These are phyloP conservation scores for Peromyscus nudipes DNA, from an alignment of 2,797 vertebrate species.

Conservation along the genomic window DNA sequence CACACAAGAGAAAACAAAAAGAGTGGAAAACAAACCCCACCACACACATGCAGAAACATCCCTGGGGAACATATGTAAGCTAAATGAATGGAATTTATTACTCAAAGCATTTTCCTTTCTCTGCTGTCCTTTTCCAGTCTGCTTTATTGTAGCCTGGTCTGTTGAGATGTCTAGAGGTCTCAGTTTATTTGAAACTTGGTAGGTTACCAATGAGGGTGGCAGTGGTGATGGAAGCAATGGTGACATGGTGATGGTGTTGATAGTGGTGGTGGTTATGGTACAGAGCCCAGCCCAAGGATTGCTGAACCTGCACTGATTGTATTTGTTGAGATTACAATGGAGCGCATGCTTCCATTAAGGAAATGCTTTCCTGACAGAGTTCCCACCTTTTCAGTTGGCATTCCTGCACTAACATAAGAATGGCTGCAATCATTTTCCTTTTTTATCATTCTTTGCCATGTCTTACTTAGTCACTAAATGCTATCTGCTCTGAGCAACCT, in stretches of 20 bases:
- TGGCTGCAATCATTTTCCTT: conserved; percentile 84
- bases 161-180: conserved; percentile 53
- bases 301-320: conserved; percentile 16
- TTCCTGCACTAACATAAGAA: conserved; percentile 82
- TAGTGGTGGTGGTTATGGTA: background rate
- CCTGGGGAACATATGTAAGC: conserved; percentile 22
- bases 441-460: conserved; percentile 85
- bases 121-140: conserved; percentile 5
- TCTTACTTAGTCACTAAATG: conserved; percentile 83
- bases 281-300: background rate
- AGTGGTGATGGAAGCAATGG: background rate
- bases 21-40: background rate
- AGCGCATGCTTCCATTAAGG: conserved; percentile 73
- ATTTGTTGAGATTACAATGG: conserved; percentile 54
- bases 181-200: conserved; percentile 67
- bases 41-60: background rate
- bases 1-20: background rate
- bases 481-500: conserved; percentile 80
- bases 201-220: background rate
- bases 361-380: conserved; percentile 70
- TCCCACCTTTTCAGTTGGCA: conserved; percentile 78
- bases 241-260: background rate
- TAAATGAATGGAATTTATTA: conserved; percentile 48
- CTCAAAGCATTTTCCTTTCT: conserved; percentile 51
- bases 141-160: conserved; percentile 4